Conservation (phyloP, 1,140 invertebrate genomes). For the Druon quercuslanigerum region DNA sequence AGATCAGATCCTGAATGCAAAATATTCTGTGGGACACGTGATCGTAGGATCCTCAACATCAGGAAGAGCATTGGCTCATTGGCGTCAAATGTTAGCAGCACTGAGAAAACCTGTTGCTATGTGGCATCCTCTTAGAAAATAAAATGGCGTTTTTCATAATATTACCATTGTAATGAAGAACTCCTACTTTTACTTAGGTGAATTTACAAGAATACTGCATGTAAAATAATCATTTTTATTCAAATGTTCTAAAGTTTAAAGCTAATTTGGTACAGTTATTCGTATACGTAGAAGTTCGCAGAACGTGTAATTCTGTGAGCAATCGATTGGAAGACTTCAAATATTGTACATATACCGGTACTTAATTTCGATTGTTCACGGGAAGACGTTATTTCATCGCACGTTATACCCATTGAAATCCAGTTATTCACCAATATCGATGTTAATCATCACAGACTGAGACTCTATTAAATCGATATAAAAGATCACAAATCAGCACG, state of each 20-base stretch:
- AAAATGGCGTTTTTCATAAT: constrained; percentile 39
- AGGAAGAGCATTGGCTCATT: constrained; percentile 85
- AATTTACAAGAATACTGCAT: background rate
- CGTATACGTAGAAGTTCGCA: background rate
- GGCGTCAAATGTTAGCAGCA: constrained; percentile 89
- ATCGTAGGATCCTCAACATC: constrained; percentile 81
- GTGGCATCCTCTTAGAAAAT: constrained; percentile 88
- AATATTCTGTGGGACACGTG: constrained; percentile 82
- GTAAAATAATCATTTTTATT: background rate
- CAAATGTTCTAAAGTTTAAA: background rate
- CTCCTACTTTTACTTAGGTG: background rate
- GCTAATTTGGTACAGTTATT: background rate
- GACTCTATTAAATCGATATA: background rate
- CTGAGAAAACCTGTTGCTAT: constrained; percentile 88
- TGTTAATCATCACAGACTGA: constrained; percentile 11
- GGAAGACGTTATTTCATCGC: background rate
- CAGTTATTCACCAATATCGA: background rate
- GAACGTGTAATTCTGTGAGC: background rate
- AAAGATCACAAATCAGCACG: background rate
- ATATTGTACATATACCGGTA: background rate
- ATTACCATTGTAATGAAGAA: background rate
- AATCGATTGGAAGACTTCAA: background rate
- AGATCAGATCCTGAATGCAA: constrained; percentile 67
- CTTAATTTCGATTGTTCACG: background rate
- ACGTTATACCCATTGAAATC: background rate